These are phyloP conservation scores for Caenorhabditis sp. DNA, from an alignment of 2,888 invertebrate species.

Conservation along the genomic window DNA sequence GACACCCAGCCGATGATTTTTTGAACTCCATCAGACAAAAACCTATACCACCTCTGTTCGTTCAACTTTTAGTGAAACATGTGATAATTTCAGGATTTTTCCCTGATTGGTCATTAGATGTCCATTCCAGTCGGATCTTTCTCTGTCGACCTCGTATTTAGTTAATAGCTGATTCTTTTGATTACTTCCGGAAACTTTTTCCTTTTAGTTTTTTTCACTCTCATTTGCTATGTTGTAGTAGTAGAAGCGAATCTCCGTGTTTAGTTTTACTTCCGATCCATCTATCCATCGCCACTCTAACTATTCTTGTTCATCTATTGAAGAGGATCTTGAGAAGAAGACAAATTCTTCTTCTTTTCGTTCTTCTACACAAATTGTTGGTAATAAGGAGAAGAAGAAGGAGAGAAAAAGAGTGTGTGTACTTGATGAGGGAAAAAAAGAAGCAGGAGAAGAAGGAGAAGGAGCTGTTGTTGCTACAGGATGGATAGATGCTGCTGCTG, in stretches of 20 bases:
- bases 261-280: not conserved
- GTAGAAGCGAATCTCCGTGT: not conserved
- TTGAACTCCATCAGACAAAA: too few species aligned
- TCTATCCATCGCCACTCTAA: not conserved
- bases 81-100: too few species aligned
- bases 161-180: too few species aligned
- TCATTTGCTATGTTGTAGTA: not conserved
- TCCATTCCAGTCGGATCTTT: too few species aligned
- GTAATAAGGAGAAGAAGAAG: slow-evolving; percentile 27
- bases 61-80: too few species aligned
- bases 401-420: slow-evolving; percentile 14
- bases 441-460: not conserved
- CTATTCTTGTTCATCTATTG: too few species aligned
- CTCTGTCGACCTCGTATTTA: too few species aligned
- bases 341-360: slow-evolving; percentile 7
- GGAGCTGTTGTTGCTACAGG: not conserved
- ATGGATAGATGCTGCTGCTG: not conserved
- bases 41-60: too few species aligned
- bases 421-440: not conserved
- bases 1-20: too few species aligned
- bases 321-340: slow-evolving; percentile 2
- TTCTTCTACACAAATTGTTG: slow-evolving; percentile 37
- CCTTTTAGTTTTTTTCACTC: not conserved
- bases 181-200: not conserved
- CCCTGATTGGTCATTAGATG: too few species aligned